phyloP scores from a whole-genome alignment of 2,888 invertebrate genomes.

The Pammene fasciana region DNA sequence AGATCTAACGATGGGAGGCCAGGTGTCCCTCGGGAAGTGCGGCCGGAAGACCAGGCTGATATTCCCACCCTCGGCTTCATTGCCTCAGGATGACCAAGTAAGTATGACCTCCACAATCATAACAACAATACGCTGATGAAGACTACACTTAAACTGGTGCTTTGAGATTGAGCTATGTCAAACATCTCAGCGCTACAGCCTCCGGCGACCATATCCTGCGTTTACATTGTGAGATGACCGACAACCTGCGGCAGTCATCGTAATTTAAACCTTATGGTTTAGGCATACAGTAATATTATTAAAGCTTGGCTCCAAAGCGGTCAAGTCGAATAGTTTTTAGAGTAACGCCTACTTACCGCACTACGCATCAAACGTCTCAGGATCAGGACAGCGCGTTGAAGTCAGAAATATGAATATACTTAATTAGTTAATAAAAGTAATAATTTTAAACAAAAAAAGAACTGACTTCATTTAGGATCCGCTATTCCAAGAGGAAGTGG shows the following conservation, averaged over 20 bases:
- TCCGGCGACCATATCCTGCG: conserved; percentile 20
- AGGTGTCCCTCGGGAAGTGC: conserved; percentile 9
- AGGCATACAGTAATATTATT: neutral
- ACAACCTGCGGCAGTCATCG: neutral
- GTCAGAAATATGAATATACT: no score
- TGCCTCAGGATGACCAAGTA: neutral
- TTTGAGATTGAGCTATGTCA: neutral
- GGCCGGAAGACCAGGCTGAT: conserved; percentile 2
- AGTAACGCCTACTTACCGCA: conserved; percentile 12
- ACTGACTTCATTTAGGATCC: no score
- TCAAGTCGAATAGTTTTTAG: neutral
- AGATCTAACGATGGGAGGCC: neutral
- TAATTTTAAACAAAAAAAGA: no score
- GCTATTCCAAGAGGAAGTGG: no score
- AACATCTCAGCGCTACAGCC: neutral
- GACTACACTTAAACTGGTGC: neutral
- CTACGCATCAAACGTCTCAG: neutral
- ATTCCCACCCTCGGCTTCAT: neutral
- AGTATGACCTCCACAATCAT: neutral
- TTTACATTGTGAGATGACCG: neutral
- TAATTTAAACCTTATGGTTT: neutral
- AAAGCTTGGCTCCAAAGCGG: neutral
- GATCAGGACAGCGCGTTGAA: neutral
- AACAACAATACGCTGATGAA: neutral
- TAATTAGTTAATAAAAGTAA: no score